Base-by-base conservation (phyloP, 2,888 invertebrate genomes). In the Himalopsyche tibetana region DNA sequence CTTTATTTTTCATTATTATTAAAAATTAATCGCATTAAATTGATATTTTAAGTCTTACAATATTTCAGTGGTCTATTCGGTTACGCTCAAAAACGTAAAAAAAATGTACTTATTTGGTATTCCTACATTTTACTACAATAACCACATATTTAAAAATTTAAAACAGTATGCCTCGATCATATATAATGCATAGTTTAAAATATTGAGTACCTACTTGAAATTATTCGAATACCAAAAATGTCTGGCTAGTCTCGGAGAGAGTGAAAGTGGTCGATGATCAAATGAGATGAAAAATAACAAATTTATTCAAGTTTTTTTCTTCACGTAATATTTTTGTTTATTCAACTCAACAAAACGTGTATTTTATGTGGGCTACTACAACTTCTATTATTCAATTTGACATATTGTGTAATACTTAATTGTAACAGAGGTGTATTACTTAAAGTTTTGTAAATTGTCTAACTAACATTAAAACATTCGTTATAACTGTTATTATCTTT, bases 191-290 rank as follows among this genome's bases (percentile, higher is more conserved):
- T 5, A 74, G 36, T 74, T 2, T 74, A 74, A 4, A 74, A 38
- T 36, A 12, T 36, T 74, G 69, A 15, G 69, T 74, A 74, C 74
- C 74, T 74, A 74, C 74, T 38, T 12, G 36, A 74, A 63, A 74
- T 74, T 74, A 74, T 74, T 74, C 15, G 12, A 15, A 74, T 38
- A 36, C 11, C 15, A 5, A 12, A 74, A 74, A 28, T 15, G 74
- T 36, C 38, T 74, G 74, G 38, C 19, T 63, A 63, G 63, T 19
- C 38, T 74, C 38, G 12, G 74, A 74, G 74, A 74, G 36, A 74
- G 74, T 74, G 74, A 74, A 74, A 74, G 74, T 74, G 74, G 19
- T 74, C 74, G 74, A 74, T 36, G 74, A 74, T 74, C 74, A 38
- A 74, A 74, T 6, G 36, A 28, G 74, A 74, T 36, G 74, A 74